These are phyloP conservation scores for Galerucella pusilla DNA, from an alignment of 2,888 invertebrate genomes.

Conservation along the genomic window DNA sequence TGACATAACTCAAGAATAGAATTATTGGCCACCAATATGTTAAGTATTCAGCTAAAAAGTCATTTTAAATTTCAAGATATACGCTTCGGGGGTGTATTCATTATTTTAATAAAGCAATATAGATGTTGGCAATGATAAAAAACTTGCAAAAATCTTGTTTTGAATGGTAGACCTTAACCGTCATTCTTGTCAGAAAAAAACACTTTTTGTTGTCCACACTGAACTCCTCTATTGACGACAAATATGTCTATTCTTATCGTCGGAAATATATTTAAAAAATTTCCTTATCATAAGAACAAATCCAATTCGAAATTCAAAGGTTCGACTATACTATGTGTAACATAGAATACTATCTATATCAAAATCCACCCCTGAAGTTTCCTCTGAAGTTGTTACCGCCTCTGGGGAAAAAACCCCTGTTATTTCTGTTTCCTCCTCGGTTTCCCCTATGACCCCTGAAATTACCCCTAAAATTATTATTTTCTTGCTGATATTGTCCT, in stretches of 20 bases:
- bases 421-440: slow-evolving; percentile 37
- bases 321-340: slow-evolving; percentile 9
- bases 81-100: too few species aligned
- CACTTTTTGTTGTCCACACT: too few species aligned
- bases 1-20: too few species aligned
- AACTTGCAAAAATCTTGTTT: too few species aligned
- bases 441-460: slow-evolving; percentile 34
- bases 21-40: too few species aligned
- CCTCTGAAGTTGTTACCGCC: slow-evolving; percentile 40
- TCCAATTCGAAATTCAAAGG: slow-evolving; percentile 6
- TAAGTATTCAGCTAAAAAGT: too few species aligned
- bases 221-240: too few species aligned
- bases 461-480: slow-evolving; percentile 42
- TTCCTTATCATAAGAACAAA: neutral
- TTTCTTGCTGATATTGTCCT: slow-evolving; percentile 36
- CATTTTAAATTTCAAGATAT: too few species aligned
- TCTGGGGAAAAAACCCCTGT: slow-evolving; percentile 38
- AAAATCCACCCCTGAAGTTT: slow-evolving; percentile 44
- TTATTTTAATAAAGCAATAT: too few species aligned
- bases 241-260: neutral
- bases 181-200: too few species aligned
- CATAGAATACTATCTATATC: slow-evolving; percentile 31
- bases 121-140: too few species aligned
- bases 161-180: too few species aligned
- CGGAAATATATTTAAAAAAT: neutral